phyloP scores from a whole-genome alignment of 2,888 invertebrate genomes.

The Kuschelorhynchus macadamiae region DNA sequence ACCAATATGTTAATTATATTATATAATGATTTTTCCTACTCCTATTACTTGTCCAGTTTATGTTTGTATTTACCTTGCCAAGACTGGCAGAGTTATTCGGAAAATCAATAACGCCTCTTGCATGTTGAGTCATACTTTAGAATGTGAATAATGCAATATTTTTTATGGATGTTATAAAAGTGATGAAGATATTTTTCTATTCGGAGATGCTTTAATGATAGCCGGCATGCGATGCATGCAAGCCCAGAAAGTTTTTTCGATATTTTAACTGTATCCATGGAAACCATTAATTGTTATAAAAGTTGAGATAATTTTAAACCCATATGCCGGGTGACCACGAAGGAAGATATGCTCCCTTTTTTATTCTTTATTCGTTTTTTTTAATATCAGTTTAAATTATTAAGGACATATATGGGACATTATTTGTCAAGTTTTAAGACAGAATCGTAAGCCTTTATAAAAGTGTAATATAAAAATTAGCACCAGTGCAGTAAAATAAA shows the following conservation, averaged over 20 bases:
- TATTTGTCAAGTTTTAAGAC: no score
- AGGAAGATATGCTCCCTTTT: no score
- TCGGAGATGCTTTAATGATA: slow-evolving; percentile 19
- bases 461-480: no score
- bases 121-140: slow-evolving; percentile 24
- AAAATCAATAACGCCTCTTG: slow-evolving; percentile 25
- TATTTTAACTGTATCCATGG: slow-evolving; percentile 21
- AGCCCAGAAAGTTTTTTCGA: slow-evolving; percentile 25
- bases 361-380: no score
- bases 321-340: no score
- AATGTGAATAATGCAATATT: slow-evolving; percentile 16
- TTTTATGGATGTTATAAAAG: not conserved
- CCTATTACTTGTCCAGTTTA: slow-evolving; percentile 25
- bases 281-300: no score
- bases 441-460: no score
- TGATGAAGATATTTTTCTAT: slow-evolving; percentile 2
- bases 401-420: no score
- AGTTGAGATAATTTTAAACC: slow-evolving; percentile 19
- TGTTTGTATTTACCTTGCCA: slow-evolving; percentile 40
- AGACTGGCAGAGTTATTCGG: slow-evolving; percentile 1
- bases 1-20: slow-evolving; percentile 24
- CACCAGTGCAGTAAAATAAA: no score
- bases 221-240: slow-evolving; percentile 20
- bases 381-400: no score
- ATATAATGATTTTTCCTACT: slow-evolving; percentile 29